phyloP scores from a whole-genome alignment of 2,888 invertebrate species.

The Platycheirus albimanus region DNA sequence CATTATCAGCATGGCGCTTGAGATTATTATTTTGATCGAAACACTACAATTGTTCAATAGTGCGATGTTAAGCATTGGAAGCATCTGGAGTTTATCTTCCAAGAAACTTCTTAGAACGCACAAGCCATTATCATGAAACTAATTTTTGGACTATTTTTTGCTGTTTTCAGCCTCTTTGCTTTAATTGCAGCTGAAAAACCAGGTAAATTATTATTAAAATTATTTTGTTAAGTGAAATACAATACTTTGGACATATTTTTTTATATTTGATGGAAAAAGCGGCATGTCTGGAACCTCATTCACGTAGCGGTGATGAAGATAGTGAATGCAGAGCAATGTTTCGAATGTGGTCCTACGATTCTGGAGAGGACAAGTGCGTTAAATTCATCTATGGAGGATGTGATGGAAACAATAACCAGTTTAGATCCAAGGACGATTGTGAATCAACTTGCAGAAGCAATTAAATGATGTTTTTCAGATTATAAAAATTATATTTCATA shows the following conservation, averaged over 20 bases:
- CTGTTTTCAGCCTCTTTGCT: not conserved
- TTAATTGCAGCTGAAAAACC: not conserved
- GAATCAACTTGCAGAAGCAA: conserved; percentile 77
- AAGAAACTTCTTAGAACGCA: conserved; percentile 15
- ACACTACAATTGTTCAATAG: no score
- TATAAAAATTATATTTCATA: no score
- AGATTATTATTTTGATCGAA: no score
- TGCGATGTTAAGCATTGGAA: not conserved
- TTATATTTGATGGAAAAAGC: not conserved
- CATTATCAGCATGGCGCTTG: no score
- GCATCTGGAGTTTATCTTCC: not conserved
- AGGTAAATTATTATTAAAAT: not conserved
- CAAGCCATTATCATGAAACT: conserved; percentile 11
- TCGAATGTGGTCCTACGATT: conserved; percentile 88
- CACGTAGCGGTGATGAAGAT: conserved; percentile 37
- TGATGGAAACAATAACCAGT: conserved; percentile 91
- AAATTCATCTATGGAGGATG: conserved; percentile 91
- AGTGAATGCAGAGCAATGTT: conserved; percentile 81
- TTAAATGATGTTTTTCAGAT: no score
- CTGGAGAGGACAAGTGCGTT: conserved; percentile 86
- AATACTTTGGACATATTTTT: not conserved
- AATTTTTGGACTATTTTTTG: not conserved
- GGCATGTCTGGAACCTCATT: conserved; percentile 23
- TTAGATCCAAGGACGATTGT: conserved; percentile 86
- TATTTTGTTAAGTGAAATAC: no score